These are phyloP conservation scores for Cataglyphis altisquamis DNA, from an alignment of 2,888 invertebrate genomes.

Conservation along the genomic window DNA sequence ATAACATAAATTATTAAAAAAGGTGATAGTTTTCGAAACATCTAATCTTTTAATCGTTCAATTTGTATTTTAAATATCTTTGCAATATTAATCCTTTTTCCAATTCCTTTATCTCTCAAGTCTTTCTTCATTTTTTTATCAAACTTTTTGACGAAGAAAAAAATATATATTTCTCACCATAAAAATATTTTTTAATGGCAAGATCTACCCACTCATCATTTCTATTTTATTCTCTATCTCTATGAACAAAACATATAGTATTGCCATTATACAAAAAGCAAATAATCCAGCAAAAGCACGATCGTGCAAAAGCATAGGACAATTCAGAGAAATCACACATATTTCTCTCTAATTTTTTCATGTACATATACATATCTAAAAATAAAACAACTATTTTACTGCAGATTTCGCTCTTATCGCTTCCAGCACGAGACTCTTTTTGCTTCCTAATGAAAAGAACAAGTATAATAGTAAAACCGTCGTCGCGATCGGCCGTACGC, in stretches of 20 bases:
- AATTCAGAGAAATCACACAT: slow-evolving; percentile 1
- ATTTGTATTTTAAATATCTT: not conserved
- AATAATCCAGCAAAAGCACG: not conserved
- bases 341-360: not conserved
- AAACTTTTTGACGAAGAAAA: not conserved
- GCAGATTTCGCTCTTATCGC: slow-evolving; percentile 27
- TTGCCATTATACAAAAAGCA: not conserved
- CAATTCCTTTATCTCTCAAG: not conserved
- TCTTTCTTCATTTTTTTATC: not conserved
- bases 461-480: slow-evolving; percentile 27
- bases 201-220: not conserved
- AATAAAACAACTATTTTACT: slow-evolving; percentile 27
- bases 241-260: not conserved
- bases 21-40: not conserved
- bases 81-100: not conserved
- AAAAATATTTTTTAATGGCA: not conserved
- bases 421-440: slow-evolving; percentile 29
- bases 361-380: not conserved
- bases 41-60: not conserved
- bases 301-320: not conserved
- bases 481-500: slow-evolving; percentile 27
- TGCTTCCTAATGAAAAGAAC: slow-evolving; percentile 43
- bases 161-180: not conserved
- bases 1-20: not conserved
- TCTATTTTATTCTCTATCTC: slow-evolving; percentile 5